phyloP scores from a whole-genome alignment of 2,113 vertebrate genomes.

The Plotosus lineatus region DNA sequence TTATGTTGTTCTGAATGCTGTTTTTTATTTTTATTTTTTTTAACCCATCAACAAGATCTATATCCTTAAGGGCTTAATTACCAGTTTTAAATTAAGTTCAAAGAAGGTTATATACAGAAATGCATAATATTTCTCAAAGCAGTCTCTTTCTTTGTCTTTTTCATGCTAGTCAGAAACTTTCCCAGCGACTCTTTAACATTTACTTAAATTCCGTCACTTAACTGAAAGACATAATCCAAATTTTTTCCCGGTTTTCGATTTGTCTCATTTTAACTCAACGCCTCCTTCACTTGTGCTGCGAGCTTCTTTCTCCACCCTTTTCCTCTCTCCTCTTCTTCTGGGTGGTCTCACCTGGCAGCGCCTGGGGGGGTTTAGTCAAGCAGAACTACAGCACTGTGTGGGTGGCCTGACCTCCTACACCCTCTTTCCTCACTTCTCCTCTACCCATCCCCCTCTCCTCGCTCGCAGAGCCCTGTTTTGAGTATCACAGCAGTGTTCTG shows the following conservation, averaged over 20 bases:
- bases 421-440: not conserved
- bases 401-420: slow-evolving; percentile 54
- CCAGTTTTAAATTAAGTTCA: not conserved
- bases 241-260: not conserved
- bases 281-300: slow-evolving; percentile 5
- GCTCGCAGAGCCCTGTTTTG: not conserved
- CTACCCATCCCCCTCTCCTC: slow-evolving; percentile 27
- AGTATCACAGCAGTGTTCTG: not conserved
- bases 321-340: slow-evolving; percentile 38
- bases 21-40: too few relatives aligned
- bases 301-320: slow-evolving; percentile 21
- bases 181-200: too few relatives aligned
- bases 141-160: not conserved
- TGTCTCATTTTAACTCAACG: slow-evolving; percentile 12
- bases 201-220: not conserved
- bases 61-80: too few relatives aligned
- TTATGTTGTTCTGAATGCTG: not conserved
- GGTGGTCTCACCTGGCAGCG: slow-evolving; percentile 61
- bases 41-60: too few relatives aligned
- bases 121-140: too few relatives aligned
- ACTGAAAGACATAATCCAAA: not conserved
- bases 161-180: not conserved
- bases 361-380: slow-evolving; percentile 44
- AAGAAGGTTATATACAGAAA: not conserved
- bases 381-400: slow-evolving; percentile 54